These are phyloP conservation scores for Litoditis marina DNA, from an alignment of 2,888 invertebrate species.

Conservation along the genomic window DNA sequence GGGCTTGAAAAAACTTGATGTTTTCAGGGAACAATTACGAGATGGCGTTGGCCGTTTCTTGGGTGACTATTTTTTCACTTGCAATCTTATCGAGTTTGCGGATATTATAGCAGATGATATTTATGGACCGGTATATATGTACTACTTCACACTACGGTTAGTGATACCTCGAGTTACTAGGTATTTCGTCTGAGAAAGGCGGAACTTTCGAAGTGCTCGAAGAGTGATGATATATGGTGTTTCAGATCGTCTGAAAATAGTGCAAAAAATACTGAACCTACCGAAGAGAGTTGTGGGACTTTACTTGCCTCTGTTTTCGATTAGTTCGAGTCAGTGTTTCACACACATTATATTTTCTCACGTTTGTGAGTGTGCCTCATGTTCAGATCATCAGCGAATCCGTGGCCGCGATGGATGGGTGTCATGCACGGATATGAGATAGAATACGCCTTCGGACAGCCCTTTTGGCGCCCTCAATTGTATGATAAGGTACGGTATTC, in stretches of 20 bases:
- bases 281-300: background rate
- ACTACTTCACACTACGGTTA: slow-evolving; percentile 61
- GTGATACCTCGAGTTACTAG: too few species aligned
- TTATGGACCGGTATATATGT: slow-evolving; percentile 57
- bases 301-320: background rate
- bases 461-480: slow-evolving; percentile 80
- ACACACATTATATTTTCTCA: background rate
- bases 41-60: slow-evolving; percentile 68
- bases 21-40: slow-evolving; percentile 34
- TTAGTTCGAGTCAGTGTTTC: background rate
- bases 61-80: slow-evolving; percentile 89
- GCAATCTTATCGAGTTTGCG: slow-evolving; percentile 71
- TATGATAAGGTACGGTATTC: slow-evolving; percentile 66
- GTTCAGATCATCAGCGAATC: slow-evolving; percentile 69
- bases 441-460: slow-evolving; percentile 93
- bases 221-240: background rate
- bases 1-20: too few species aligned
- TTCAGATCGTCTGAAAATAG: background rate
- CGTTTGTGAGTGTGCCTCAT: background rate
- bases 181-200: too few species aligned
- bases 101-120: slow-evolving; percentile 55
- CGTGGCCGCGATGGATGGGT: slow-evolving; percentile 99
- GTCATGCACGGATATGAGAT: slow-evolving; percentile 98
- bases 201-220: too few species aligned
- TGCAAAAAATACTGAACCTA: background rate